Conservation (phyloP, 1,140 invertebrate species). For the Hirudo medicinalis region DNA sequence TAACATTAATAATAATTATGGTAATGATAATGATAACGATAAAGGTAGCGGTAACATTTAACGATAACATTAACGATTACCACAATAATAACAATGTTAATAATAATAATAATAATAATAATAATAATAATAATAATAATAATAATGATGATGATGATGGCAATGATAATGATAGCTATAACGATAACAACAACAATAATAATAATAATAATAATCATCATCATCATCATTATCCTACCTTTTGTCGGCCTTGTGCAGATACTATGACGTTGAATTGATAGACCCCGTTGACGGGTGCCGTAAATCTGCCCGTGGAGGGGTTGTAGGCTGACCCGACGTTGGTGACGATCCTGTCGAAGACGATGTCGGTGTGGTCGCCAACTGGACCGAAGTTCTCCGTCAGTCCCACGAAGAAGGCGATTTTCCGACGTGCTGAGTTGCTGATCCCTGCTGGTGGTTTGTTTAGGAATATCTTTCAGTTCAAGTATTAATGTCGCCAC, state of each 20-base stretch:
- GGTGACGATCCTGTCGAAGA: constrained; percentile 35
- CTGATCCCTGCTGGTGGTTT: constrained; percentile 19
- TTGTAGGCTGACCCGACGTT: constrained; percentile 34
- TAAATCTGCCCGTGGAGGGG: constrained; percentile 31
- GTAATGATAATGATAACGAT: too few species aligned
- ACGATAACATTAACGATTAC: too few species aligned
- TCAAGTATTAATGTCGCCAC: too few species aligned
- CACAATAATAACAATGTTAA: background rate
- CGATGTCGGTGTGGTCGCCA: constrained; percentile 29
- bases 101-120: too few species aligned
- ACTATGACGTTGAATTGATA: constrained; percentile 37
- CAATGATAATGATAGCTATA: too few species aligned
- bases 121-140: too few species aligned
- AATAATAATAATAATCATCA: background rate
- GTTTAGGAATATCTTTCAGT: too few species aligned
- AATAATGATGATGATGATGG: too few species aligned
- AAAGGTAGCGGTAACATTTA: too few species aligned
- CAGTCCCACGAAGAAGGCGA: constrained; percentile 37
- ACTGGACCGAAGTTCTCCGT: constrained; percentile 31
- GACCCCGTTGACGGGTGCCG: constrained; percentile 34
- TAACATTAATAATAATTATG: too few species aligned
- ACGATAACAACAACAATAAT: too few species aligned
- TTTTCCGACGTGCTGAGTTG: constrained; percentile 20
- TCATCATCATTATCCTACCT: constrained; percentile 26
- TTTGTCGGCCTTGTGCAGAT: constrained; percentile 35